A percentile compares a stretch with the other conserved stretches of the same genome.
Conservation (phyloP, 2,113 vertebrate genomes). For the Trichomycterus rosablanca region DNA sequence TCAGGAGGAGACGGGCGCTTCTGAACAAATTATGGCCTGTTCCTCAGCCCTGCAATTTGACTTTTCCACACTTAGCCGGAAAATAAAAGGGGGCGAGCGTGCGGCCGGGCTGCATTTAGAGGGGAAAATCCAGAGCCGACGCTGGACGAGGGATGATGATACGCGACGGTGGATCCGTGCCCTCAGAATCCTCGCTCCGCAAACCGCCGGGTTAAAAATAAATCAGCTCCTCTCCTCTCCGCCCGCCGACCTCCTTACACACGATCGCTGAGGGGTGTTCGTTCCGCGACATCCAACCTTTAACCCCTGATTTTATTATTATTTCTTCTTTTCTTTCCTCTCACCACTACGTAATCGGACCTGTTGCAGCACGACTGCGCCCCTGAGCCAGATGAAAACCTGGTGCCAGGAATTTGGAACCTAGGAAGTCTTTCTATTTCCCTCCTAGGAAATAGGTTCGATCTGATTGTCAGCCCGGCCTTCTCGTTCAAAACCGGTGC, state of each 20-base stretch:
- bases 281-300: no score
- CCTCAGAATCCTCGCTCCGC: conserved; percentile 20
- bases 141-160: conserved; percentile 28
- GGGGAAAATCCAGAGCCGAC: conserved; percentile 39
- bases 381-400: no score
- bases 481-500: no score
- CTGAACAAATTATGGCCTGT: conserved; percentile 37
- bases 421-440: no score
- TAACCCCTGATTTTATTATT: no score
- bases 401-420: no score
- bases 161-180: conserved; percentile 23
- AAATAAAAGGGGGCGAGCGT: conserved; percentile 25
- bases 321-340: no score
- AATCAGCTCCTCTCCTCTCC: conserved; percentile 1
- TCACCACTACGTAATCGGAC: no score
- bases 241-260: neutral
- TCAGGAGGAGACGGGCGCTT: conserved; percentile 25
- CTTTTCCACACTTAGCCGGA: conserved; percentile 32
- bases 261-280: no score
- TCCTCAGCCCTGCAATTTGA: conserved; percentile 38
- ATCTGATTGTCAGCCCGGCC: no score
- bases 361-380: no score
- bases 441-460: no score
- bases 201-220: conserved; percentile 31
- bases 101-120: conserved; percentile 33